Evolutionary conservation across 2,797 vertebrate genomes (phyloP), one percentile per base, ranked within the genome.

Genomic region (Lepilemur ruficaudatus): DNA sequence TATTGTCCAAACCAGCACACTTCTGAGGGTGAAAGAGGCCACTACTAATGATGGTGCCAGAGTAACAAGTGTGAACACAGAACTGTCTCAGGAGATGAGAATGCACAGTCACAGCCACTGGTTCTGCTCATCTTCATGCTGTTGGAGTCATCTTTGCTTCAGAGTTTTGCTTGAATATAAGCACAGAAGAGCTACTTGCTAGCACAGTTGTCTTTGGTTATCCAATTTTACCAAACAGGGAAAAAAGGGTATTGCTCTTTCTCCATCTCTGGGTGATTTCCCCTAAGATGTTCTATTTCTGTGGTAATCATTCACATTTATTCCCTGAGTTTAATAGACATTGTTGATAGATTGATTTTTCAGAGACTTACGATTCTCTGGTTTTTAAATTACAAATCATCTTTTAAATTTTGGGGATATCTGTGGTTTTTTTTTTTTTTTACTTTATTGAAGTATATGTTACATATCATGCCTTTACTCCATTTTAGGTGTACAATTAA

Each of bases 251-350:
- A 97, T 30, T 97, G 69, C 72, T 73, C 89, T 95, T 97, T 97
- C 94, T 95, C 30, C 97, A 57, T 78, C 90, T 92, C 91, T 96
- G 91, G 83, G 82, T 97, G 97, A 88, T 97, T 98, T 98, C 96
- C 97, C 94, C 96, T 96, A 73, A 92, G 97, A 82, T 94, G 89
- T 93, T 92, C 87, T 96, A 92, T 98, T 98, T 98, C 97, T 97
- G 97, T 97, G 95, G 97, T 97, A 97, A 97, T 98, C 82, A 94
- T 94, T 96, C 89, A 65, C 93, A 93, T 76, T 73, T 97, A 96
- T 93, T 89, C 92, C 96, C 93, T 95, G 91, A 95, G 63, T 94
- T 98, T 96, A 80, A 94, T 96, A 90, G 94, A 97, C 95, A 50
- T 79, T 94, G 76, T 91, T 97, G 95, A 97, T 91, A 95, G 57